A percentile compares a stretch with the other conserved stretches of the same genome.
Evolutionary conservation across 2,888 invertebrate species (phyloP).

Genomic region (Pocota personata): DNA sequence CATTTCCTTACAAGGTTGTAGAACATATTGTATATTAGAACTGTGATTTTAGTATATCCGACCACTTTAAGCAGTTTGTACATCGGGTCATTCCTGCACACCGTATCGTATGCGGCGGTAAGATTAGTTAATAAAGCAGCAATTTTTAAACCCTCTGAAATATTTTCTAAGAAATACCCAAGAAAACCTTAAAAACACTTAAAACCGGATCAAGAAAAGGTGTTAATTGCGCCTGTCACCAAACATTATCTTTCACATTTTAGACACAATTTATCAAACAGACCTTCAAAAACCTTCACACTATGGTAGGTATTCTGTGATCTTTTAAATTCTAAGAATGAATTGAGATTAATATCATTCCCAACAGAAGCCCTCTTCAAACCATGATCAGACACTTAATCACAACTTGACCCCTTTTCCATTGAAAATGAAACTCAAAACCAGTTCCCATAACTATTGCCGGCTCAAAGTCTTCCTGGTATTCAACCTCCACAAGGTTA

Average conservation of each 20-base stretch:
- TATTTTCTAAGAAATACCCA: not conserved
- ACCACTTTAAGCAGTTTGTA: too few relatives aligned
- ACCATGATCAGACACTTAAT: not conserved
- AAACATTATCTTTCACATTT: not conserved
- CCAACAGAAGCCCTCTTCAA: not conserved
- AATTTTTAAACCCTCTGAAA: too few relatives aligned
- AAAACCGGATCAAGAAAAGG: not conserved
- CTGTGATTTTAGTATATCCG: too few relatives aligned
- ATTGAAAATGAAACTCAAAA: constrained; percentile 7
- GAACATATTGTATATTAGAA: too few relatives aligned
- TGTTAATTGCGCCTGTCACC: not conserved
- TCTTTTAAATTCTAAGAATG: not conserved
- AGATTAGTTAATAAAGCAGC: too few relatives aligned
- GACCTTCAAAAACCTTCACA: not conserved
- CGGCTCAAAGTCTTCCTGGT: constrained; percentile 54
- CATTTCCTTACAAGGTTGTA: too few relatives aligned
- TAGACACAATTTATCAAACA: not conserved
- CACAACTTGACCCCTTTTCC: constrained; percentile 12
- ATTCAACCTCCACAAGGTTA: constrained; percentile 59
- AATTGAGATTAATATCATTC: not conserved
- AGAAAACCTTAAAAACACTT: not conserved
- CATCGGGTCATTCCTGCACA: too few relatives aligned
- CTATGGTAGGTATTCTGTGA: too few relatives aligned
- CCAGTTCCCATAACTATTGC: constrained; percentile 27
- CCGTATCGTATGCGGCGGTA: too few relatives aligned